Evolutionary conservation across 1,140 invertebrate genomes (phyloP), one percentile per base, ranked within the genome.

Genomic region (Andricus grossulariae): DNA sequence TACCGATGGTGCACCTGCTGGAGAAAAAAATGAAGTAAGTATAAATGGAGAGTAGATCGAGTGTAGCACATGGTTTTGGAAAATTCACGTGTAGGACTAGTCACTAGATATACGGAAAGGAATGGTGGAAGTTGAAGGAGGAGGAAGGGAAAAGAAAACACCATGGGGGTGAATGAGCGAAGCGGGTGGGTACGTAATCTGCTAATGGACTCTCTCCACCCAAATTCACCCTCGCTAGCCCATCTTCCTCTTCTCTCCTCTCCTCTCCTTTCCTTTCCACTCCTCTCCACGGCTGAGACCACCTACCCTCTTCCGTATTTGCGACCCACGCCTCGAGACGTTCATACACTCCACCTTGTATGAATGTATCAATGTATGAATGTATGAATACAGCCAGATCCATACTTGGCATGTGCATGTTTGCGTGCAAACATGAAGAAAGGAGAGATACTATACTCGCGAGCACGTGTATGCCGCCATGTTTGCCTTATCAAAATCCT

Each of bases 161-260:
- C 83, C 79, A 75, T 49, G 83, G 75, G 84, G 84, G 80, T 83
- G 88, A 87, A 88, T 85, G 87, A 85, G 83, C 83, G 83, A 84
- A 83, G 82, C 84, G 87, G 81, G 82, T 84, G 84, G 84, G 82
- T 88, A 86, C 88, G 88, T 90, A 90, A 90, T 90, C 89, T 90
- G 89, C 89, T 90, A 90, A 90, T 90, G 89, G 89, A 90, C 89
- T 89, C 80, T 55, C 19, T 71, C 82, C 77, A 77, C 77, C 75
- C 72, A 75, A 66, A 66, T 74, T 78, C 32, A 49, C 45, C 45
- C 72, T 75, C 76, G 74, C 76, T 73, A 74, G 77, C 45, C 51
- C 49, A 78, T 77, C 76, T 71, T 71, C 71, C 71, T 82, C 71
- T 78, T 76, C 73, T 78, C 57, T 54, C 78, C 77, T 78, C 55